Evolutionary conservation across 2,113 vertebrate genomes (phyloP).

Genomic region (Melanerpes aurifrons): DNA sequence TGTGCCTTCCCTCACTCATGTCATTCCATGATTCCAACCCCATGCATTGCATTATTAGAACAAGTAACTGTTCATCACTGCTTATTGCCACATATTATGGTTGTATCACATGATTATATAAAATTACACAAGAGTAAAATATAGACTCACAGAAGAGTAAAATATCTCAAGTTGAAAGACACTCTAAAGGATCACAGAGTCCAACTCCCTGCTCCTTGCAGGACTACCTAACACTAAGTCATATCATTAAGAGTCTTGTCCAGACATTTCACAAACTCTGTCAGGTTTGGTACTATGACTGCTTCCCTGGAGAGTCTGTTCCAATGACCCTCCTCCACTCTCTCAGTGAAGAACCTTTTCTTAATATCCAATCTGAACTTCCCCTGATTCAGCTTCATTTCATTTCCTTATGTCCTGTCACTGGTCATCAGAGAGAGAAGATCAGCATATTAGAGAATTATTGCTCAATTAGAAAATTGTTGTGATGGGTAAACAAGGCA

Average conservation of each 20-base stretch:
- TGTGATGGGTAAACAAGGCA: not conserved
- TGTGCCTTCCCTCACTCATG: rapidly evolving
- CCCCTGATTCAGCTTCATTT: too few species aligned
- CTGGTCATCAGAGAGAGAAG: not conserved
- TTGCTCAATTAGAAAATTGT: not conserved
- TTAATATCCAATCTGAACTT: too few species aligned
- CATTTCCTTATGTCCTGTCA: not conserved
- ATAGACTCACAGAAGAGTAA: not conserved
- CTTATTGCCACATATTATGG: not conserved
- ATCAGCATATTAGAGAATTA: not conserved
- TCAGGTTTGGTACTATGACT: too few species aligned
- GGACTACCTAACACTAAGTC: too few species aligned
- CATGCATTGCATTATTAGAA: not conserved
- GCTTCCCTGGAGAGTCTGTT: too few species aligned
- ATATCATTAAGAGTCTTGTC: too few species aligned
- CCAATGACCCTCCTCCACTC: too few species aligned
- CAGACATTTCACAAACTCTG: too few species aligned
- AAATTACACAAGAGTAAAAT: not conserved
- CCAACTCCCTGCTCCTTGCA: too few species aligned
- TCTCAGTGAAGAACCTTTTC: too few species aligned
- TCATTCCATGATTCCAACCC: not conserved
- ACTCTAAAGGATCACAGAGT: not conserved
- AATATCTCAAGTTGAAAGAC: not conserved
- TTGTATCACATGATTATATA: not conserved
- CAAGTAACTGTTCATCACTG: not conserved